Conservation (phyloP, 2,797 vertebrate species). For the Hemitrygon akajei region DNA sequence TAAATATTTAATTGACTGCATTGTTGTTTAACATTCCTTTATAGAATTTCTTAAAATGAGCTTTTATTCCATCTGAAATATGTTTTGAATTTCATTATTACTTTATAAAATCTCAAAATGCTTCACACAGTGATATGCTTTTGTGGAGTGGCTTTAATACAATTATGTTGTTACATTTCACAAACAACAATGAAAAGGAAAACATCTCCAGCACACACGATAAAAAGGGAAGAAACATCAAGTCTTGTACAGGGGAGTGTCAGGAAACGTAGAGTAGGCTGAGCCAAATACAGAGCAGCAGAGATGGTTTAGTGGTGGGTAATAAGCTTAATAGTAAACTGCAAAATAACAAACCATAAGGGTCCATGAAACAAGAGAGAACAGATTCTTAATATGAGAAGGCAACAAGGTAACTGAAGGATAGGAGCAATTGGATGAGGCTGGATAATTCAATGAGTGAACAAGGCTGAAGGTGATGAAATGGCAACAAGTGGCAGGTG, state of each 20-base stretch:
- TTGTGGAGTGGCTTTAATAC: not conserved
- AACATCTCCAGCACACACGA: not conserved
- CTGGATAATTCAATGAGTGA: too few species aligned
- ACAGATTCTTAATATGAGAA: too few species aligned
- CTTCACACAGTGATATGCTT: not conserved
- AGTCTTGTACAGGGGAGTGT: not conserved
- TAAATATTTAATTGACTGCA: constrained; percentile 59
- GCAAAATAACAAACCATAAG: too few species aligned
- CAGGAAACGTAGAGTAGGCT: too few species aligned
- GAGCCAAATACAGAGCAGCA: too few species aligned
- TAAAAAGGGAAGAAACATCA: not conserved
- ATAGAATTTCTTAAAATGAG: not conserved
- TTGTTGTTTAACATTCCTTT: constrained; percentile 45
- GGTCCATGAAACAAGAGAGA: too few species aligned
- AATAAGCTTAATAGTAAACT: too few species aligned
- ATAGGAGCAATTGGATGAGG: too few species aligned
- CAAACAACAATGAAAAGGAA: not conserved
- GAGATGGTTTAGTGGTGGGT: too few species aligned
- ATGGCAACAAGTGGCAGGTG: too few species aligned
- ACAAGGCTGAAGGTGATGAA: too few species aligned
- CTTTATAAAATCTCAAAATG: constrained; percentile 14
- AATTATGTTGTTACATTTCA: not conserved
- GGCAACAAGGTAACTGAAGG: too few species aligned
- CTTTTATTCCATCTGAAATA: constrained; percentile 7
- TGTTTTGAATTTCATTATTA: not conserved